A percentile compares a stretch with the other conserved stretches of the same genome.
Evolutionary conservation across 37 sponge, comb jelly and placozoan species (phyloP).

Genomic region (Dysidea cf. avara): DNA sequence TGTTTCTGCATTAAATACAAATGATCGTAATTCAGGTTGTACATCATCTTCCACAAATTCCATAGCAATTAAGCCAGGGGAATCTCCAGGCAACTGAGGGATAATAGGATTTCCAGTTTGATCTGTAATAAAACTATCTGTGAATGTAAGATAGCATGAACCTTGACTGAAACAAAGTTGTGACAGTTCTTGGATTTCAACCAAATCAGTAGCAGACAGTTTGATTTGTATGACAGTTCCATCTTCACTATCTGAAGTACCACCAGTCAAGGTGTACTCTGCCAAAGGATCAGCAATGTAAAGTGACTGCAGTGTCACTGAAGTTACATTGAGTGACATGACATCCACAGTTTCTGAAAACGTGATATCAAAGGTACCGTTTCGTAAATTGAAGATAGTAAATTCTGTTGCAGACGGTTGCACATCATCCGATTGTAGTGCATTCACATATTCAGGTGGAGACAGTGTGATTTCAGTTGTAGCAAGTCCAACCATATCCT

Average conservation of each 20-base stretch:
- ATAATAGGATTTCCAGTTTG: conserved; percentile 48
- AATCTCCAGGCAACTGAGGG: conserved; percentile 32
- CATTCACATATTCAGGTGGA: background rate
- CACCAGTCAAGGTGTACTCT: conserved; percentile 69
- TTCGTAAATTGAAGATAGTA: conserved; percentile 52
- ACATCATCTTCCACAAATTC: conserved; percentile 51
- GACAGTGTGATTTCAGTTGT: conserved; percentile 17
- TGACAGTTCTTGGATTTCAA: conserved; percentile 54
- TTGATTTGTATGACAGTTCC: conserved; percentile 42
- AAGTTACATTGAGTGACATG: conserved; percentile 37
- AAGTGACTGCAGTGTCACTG: conserved; percentile 76
- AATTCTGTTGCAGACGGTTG: conserved; percentile 53
- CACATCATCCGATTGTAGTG: conserved; percentile 8
- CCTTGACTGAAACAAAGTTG: conserved; percentile 62
- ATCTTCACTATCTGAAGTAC: conserved; percentile 20
- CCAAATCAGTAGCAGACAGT: conserved; percentile 56
- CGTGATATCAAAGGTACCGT: conserved; percentile 46
- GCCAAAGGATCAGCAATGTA: conserved; percentile 45
- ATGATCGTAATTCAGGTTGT: conserved; percentile 40
- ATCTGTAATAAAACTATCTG: conserved; percentile 61
- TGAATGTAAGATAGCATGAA: conserved; percentile 81
- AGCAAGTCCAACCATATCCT: conserved; percentile 66
- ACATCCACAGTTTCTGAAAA: conserved; percentile 86
- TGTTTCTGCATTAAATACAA: conserved; percentile 51
- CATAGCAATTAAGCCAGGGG: conserved; percentile 73